Evolutionary conservation across 2,888 invertebrate genomes (phyloP).

Genomic region (Disparrhopalites patrizii): DNA sequence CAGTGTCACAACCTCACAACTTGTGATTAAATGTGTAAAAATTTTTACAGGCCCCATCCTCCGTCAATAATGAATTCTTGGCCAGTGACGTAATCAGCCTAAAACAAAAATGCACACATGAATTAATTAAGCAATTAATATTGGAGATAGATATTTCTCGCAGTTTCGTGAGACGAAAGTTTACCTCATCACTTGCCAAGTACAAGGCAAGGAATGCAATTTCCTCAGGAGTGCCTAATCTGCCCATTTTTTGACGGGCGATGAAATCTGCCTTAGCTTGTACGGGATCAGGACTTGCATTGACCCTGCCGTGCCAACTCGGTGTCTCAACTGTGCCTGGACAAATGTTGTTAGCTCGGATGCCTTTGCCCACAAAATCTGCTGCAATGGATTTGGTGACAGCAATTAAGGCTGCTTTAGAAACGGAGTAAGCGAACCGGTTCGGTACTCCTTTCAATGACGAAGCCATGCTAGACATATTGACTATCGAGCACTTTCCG

Average conservation of each 20-base stretch:
- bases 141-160: no score
- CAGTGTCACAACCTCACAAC: no score
- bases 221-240: constrained; percentile 50
- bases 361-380: constrained; percentile 48
- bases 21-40: no score
- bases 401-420: constrained; percentile 50
- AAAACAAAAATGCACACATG: constrained; percentile 15
- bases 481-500: constrained; percentile 45
- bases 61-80: constrained; percentile 48
- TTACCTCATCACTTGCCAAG: constrained; percentile 49
- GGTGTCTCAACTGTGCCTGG: constrained; percentile 49
- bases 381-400: constrained; percentile 49
- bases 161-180: no score
- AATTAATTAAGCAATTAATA: no score
- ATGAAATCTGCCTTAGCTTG: constrained; percentile 47
- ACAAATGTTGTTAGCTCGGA: constrained; percentile 49
- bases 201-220: constrained; percentile 49
- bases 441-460: constrained; percentile 48
- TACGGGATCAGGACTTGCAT: constrained; percentile 39
- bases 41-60: constrained; percentile 47
- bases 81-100: constrained; percentile 49
- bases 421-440: constrained; percentile 49
- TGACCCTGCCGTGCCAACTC: constrained; percentile 43
- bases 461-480: constrained; percentile 49
- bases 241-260: constrained; percentile 49